Base-by-base conservation (phyloP, 1,140 invertebrate genomes). In the Heliconius congener region DNA sequence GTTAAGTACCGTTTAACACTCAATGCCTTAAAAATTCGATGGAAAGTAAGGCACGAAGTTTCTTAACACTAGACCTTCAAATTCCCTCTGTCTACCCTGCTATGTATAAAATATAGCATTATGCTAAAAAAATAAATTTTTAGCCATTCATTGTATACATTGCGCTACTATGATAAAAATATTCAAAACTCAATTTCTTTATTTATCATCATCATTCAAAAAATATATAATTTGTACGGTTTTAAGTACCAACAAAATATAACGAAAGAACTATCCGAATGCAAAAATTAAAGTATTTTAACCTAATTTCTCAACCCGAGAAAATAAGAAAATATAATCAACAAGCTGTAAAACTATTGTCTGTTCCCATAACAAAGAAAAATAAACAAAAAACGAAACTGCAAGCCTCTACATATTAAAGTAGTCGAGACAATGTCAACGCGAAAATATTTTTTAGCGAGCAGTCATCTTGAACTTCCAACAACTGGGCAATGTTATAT, bases 401-500 rank as follows among this genome's bases (percentile, higher is more conserved):
- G 42, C 11, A 76, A 80, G 76, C 55, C 42, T 71, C 71, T 57
- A 77, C 71, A 71, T 81, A 60, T 79, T 80, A 73, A 81, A 57
- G 42, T 76, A 71, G 80, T 77, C 80, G 73, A 84, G 78, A 89
- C 83, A 88, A 88, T 88, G 90, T 90, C 84, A 84, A 79, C 84
- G 84, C 52, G 70, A 79, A 82, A 82, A 81, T 84, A 81, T 84
- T 76, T 83, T 82, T 83, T 83, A 81, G 77, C 84, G 77, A 79
- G 79, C 79, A 83, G 76, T 80, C 83, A 78, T 89, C 88, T 85
- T 87, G 83, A 88, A 85, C 83, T 87, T 84, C 83, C 85, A 88
- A 81, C 87, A 83, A 89, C 83, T 88, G 85, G 81, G 86, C 88
- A 91, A 88, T 90, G 91, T 90, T 89, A 91, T 91, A 92, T 93